A percentile compares a stretch with the other conserved stretches of the same genome.
Conservation (phyloP, 1,140 invertebrate species). For the Panonychus citri region DNA sequence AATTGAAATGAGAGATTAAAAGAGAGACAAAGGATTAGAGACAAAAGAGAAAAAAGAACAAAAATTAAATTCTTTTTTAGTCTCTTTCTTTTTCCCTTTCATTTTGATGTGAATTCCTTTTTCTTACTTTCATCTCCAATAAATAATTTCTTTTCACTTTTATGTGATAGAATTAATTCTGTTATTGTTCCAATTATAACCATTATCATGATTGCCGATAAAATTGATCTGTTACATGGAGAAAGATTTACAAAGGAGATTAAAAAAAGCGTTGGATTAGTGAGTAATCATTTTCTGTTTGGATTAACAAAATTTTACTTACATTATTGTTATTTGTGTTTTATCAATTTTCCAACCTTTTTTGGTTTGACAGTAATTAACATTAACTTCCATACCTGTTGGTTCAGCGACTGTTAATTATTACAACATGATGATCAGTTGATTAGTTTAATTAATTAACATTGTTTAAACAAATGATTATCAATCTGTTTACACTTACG, state of each 20-base stretch:
- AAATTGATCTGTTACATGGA: background rate
- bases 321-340: slow-evolving; percentile 1
- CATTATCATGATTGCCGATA: background rate
- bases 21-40: too few species aligned
- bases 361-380: background rate
- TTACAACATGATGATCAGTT: background rate
- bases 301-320: background rate
- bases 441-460: background rate
- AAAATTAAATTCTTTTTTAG: too few species aligned
- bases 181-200: background rate
- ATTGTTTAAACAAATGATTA: background rate
- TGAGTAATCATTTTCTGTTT: background rate
- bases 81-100: too few species aligned
- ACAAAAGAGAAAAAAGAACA: too few species aligned
- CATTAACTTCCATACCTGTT: background rate
- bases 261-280: background rate
- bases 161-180: background rate
- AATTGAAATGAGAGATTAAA: too few species aligned
- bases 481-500: slow-evolving; percentile 6
- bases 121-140: background rate
- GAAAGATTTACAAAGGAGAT: background rate
- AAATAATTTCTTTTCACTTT: background rate
- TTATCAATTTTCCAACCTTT: background rate
- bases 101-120: too few species aligned
- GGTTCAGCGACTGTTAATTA: background rate